Evolutionary conservation across 30 jellyfish, hydroid and myxozoan species (phyloP), one percentile per base, ranked within the genome.

Genomic region (Turritopsis dohrnii): DNA sequence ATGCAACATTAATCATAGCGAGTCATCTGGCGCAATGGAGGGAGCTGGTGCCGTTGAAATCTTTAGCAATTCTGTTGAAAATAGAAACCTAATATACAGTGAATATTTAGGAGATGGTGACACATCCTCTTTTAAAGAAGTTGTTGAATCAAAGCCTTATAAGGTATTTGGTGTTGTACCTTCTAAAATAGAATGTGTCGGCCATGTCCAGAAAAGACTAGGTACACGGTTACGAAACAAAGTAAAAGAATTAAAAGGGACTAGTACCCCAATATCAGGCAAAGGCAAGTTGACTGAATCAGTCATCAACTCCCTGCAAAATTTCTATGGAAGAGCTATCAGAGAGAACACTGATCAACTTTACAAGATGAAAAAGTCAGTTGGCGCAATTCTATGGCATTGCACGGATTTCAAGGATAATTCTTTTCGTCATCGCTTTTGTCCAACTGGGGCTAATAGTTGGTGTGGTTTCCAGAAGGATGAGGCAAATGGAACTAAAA

Each of bases 371-470:
- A 54, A 54, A 54, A 54, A 54, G n/a, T 18, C 18, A 54, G n/a
- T 54, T 16, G 72, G 72, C 18, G 72, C 72, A 18, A 54, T 54
- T 54, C n/a, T 54, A 54, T 54, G 72, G 72, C 72, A 54, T n/a
- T 54, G 72, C 72, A 54, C 72, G n/a, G 72, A 54, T 54, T 54
- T 54, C 72, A 54, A 18, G 72, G 72, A 54, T 54, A n/a, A 54
- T 16, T 18, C 72, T 16, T 54, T 54, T n/a, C 72, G 72, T 18
- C 72, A 54, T n/a, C 18, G 72, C 19, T 54, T 54, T 54, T 54
- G 72, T n/a, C 72, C 19, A 54, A 54, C 72, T 54, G 72, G 72
- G 19, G 19, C 72, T 16, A 16, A 18, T 16, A 54, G 72, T 54
- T 54, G 72, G 72, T 54, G 72, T n/a, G 19, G n/a, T 16, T 54